A percentile compares a stretch with the other conserved stretches of the same genome.
phyloP scores from a whole-genome alignment of 2,797 vertebrate species.

The Characodon lateralis region DNA sequence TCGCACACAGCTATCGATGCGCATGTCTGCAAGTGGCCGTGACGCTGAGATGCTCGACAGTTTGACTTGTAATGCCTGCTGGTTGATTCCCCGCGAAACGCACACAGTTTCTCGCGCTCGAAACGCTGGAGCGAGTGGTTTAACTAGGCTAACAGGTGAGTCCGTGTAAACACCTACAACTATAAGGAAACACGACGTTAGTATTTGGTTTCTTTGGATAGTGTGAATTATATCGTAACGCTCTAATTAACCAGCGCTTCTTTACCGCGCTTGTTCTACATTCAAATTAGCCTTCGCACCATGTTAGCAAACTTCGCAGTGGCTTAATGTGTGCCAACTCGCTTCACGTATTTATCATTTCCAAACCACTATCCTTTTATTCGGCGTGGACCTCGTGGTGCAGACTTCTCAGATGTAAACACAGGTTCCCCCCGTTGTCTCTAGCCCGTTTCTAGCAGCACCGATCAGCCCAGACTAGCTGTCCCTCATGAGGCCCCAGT shows the following conservation, averaged over 20 bases:
- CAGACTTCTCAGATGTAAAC: background rate
- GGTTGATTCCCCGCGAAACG: constrained; percentile 77
- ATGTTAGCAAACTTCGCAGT: background rate
- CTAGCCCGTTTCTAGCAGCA: background rate
- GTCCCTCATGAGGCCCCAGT: background rate
- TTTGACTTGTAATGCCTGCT: constrained; percentile 65
- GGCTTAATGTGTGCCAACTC: background rate
- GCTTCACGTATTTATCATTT: background rate
- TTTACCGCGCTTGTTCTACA: rapidly evolving
- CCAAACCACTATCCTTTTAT: background rate
- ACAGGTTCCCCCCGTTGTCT: background rate
- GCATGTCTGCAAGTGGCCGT: rapidly evolving
- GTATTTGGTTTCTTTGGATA: background rate
- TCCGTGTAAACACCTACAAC: background rate
- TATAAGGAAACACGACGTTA: rapidly evolving
- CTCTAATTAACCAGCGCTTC: background rate
- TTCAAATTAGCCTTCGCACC: background rate
- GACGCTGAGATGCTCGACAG: background rate
- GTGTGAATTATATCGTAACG: background rate
- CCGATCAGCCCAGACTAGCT: too few relatives aligned
- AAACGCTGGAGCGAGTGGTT: background rate
- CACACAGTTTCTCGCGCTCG: constrained; percentile 24
- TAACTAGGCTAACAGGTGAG: constrained; percentile 29
- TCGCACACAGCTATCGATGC: constrained; percentile 35
- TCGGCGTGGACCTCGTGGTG: rapidly evolving